These are phyloP conservation scores for Brassicogethes aeneus DNA, from an alignment of 2,888 invertebrate genomes.

Conservation along the genomic window DNA sequence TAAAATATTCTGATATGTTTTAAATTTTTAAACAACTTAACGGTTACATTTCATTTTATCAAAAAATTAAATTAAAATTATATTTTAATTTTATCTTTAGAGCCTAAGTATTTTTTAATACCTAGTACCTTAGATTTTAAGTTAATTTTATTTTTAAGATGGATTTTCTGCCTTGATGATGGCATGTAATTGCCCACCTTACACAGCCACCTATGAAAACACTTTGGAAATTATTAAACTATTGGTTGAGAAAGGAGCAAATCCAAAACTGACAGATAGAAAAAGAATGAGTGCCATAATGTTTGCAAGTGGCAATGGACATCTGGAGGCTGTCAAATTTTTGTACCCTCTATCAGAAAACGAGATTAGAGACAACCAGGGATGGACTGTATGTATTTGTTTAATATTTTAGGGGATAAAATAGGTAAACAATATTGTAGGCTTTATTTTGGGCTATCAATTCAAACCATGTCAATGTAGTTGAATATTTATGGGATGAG, in stretches of 20 bases:
- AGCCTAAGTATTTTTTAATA: too few species aligned
- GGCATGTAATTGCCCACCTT: conserved; percentile 48
- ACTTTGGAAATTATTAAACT: conserved; percentile 34
- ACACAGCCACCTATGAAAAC: conserved; percentile 40
- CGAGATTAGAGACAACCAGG: conserved; percentile 50
- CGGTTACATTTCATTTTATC: too few species aligned
- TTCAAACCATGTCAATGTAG: conserved; percentile 46
- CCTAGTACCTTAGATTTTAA: conserved; percentile 5
- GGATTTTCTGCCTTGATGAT: conserved; percentile 56
- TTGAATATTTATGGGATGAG: conserved; percentile 46
- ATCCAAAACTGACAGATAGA: conserved; percentile 48
- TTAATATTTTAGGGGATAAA: background rate
- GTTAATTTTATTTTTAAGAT: conserved; percentile 38
- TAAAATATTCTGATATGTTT: too few species aligned
- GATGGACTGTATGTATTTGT: conserved; percentile 48
- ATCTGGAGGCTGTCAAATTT: conserved; percentile 44
- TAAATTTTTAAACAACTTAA: too few species aligned
- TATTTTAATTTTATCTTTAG: too few species aligned
- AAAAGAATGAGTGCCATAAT: conserved; percentile 55
- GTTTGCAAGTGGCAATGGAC: conserved; percentile 51
- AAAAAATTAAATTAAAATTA: too few species aligned
- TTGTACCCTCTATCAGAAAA: conserved; percentile 48
- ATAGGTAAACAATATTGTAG: conserved; percentile 34
- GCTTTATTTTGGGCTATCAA: conserved; percentile 55
- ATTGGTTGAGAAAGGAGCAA: conserved; percentile 46